Conservation (phyloP, 2,888 invertebrate species). For the Drosophila buzzatii region DNA sequence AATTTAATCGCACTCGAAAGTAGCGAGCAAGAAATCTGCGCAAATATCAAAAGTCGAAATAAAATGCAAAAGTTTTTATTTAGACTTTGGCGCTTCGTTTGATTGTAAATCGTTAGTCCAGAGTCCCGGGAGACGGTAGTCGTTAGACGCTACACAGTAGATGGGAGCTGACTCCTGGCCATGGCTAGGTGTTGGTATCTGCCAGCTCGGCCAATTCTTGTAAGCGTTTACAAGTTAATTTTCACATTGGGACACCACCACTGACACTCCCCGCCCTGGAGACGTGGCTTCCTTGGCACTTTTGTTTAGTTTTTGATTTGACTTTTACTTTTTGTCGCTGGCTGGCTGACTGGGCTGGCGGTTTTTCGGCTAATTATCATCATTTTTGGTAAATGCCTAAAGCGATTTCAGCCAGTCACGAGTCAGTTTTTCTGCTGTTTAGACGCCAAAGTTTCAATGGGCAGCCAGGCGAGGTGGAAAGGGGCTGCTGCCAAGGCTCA, state of each 20-base stretch:
- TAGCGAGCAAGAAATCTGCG: constrained; percentile 66
- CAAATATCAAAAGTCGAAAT: constrained; percentile 76
- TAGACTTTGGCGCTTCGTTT: constrained; percentile 69
- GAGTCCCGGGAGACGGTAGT: constrained; percentile 62
- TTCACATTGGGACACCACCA: constrained; percentile 78
- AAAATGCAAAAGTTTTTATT: constrained; percentile 80
- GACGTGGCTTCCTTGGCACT: constrained; percentile 49
- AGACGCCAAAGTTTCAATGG: constrained; percentile 56
- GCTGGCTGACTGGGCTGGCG: constrained; percentile 16
- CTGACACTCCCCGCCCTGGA: constrained; percentile 46
- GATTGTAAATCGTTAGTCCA: constrained; percentile 83
- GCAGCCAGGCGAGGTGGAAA: not conserved
- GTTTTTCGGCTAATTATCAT: constrained; percentile 81
- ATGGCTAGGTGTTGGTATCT: constrained; percentile 30
- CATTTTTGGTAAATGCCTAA: constrained; percentile 79
- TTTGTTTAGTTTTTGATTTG: constrained; percentile 82
- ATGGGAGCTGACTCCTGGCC: constrained; percentile 21
- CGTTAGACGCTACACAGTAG: not conserved
- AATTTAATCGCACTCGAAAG: constrained; percentile 85
- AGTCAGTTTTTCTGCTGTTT: constrained; percentile 57
- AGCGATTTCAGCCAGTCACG: constrained; percentile 58
- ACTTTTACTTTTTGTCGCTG: constrained; percentile 68
- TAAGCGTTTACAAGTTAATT: constrained; percentile 82
- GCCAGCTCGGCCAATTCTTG: constrained; percentile 13
- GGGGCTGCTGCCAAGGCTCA: constrained; percentile 23